A percentile compares a stretch with the other conserved stretches of the same genome.
These are phyloP conservation scores for Microcebus ravelobensis DNA, from an alignment of 2,113 vertebrate species.

Conservation along the genomic window DNA sequence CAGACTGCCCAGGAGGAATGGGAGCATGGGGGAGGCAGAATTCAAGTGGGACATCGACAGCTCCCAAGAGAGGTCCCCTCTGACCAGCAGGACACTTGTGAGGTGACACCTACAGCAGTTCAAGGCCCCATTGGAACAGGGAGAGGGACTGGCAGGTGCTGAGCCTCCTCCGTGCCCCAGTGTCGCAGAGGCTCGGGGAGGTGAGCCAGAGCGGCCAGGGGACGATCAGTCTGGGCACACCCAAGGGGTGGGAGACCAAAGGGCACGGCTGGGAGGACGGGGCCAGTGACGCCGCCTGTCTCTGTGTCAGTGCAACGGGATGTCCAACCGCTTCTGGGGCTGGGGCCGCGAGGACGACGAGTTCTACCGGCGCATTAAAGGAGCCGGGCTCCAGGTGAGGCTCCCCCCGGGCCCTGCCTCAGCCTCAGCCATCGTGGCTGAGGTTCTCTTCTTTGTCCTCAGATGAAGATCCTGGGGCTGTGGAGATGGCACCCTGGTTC, in stretches of 20 bases:
- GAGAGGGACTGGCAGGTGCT: background rate
- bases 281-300: constrained; percentile 33
- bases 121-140: background rate
- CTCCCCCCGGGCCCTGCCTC: background rate
- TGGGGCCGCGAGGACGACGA: constrained; percentile 98
- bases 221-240: fast-evolving
- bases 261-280: background rate
- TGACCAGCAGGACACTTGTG: background rate
- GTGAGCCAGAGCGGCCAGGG: background rate
- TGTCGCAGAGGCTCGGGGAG: background rate
- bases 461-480: background rate
- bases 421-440: background rate
- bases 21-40: background rate
- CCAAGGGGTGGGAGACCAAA: background rate
- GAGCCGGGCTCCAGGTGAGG: constrained; percentile 93
- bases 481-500: background rate
- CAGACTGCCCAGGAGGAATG: background rate
- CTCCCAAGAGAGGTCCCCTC: background rate
- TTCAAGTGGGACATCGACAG: background rate
- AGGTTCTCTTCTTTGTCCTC: background rate
- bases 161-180: fast-evolving
- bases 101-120: background rate
- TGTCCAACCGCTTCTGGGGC: constrained; percentile 99
- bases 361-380: constrained; percentile 95
- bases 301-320: constrained; percentile 94